These are phyloP conservation scores for Paradoxurus hermaphroditus DNA, from an alignment of 2,113 vertebrate genomes.

Conservation along the genomic window DNA sequence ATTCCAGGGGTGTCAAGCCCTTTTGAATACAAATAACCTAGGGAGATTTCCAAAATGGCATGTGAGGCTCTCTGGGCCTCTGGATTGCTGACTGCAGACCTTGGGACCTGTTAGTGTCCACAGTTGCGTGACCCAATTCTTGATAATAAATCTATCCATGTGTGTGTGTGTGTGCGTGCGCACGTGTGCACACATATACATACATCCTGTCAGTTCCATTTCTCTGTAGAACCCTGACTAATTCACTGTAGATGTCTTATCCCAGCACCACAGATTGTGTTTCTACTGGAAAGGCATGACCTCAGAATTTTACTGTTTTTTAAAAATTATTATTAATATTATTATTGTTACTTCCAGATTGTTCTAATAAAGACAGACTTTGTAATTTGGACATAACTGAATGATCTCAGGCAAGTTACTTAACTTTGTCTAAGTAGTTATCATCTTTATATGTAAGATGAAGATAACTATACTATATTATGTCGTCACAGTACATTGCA, in stretches of 20 bases:
- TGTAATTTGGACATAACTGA: neutral
- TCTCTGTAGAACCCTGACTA: neutral
- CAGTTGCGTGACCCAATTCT: neutral
- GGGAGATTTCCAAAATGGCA: neutral
- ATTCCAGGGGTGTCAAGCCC: neutral
- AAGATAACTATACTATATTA: neutral
- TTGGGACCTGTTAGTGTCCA: neutral
- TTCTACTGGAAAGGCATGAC: neutral
- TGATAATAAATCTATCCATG: neutral
- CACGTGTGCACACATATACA: neutral
- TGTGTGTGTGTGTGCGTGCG: accelerated
- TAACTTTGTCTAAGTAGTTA: neutral
- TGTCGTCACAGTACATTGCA: neutral
- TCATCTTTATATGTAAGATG: neutral
- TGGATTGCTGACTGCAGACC: neutral
- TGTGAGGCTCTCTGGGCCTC: neutral
- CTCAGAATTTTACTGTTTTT: neutral
- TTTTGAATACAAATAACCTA: neutral
- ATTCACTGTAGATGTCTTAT: neutral
- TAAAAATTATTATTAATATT: neutral
- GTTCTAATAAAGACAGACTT: neutral
- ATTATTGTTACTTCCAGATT: neutral
- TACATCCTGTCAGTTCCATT: neutral
- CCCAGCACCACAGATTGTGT: neutral
- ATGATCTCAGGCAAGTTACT: neutral